A percentile compares a stretch with the other conserved stretches of the same genome.
Conservation (phyloP, 2,113 vertebrate species). For the Chlorocebus sabaeus region DNA sequence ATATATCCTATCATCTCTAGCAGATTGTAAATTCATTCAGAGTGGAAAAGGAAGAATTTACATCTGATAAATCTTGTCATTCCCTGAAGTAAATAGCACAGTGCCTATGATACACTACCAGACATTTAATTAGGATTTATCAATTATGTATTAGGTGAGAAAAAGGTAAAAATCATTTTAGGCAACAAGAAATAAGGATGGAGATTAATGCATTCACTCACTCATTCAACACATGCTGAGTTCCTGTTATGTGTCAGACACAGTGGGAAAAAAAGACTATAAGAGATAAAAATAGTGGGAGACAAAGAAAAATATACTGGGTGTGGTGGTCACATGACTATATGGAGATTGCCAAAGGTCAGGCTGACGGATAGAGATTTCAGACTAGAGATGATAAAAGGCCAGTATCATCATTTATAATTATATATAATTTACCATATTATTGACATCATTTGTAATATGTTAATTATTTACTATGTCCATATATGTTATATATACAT, state of each 20-base stretch:
- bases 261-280: not conserved
- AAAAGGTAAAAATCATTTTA: not conserved
- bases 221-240: not conserved
- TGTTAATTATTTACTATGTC: not conserved
- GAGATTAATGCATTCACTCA: not conserved
- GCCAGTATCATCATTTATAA: not conserved
- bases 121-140: not conserved
- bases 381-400: not conserved
- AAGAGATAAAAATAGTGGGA: not conserved
- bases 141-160: not conserved
- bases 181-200: not conserved
- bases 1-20: not conserved
- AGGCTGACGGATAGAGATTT: not conserved
- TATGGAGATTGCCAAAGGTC: not conserved
- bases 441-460: not conserved
- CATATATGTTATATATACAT: not conserved
- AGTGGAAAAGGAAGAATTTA: not conserved
- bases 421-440: not conserved
- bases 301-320: not conserved
- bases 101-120: not conserved
- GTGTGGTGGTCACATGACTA: not conserved
- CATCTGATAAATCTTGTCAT: not conserved
- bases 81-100: not conserved
- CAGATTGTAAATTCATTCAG: not conserved
- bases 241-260: not conserved